A percentile compares a stretch with the other conserved stretches of the same genome.
Evolutionary conservation across 2,113 vertebrate genomes (phyloP).

Genomic region (Erythrolamprus reginae): DNA sequence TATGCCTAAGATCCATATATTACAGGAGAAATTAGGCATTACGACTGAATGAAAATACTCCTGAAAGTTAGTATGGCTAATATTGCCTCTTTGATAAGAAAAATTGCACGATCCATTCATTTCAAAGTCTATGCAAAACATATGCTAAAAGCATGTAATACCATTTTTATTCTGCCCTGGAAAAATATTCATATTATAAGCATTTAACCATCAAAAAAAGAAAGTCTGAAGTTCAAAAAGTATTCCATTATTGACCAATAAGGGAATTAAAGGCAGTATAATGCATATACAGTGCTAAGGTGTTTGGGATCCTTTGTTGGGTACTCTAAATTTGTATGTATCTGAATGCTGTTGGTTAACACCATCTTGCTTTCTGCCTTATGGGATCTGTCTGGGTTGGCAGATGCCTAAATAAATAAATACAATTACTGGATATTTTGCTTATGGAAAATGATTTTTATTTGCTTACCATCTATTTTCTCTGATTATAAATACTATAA

Average conservation of each 20-base stretch:
- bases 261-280: not conserved
- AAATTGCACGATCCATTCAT: not conserved
- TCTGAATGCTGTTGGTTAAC: not conserved
- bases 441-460: not conserved
- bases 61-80: not conserved
- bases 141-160: not conserved
- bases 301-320: not conserved
- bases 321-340: not conserved
- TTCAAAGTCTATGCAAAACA: not conserved
- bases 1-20: not conserved
- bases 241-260: too few species aligned
- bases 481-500: not conserved
- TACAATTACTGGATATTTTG: not conserved
- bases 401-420: not conserved
- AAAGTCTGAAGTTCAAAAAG: not conserved
- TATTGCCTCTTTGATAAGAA: not conserved
- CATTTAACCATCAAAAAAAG: not conserved
- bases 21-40: not conserved
- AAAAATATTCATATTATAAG: not conserved
- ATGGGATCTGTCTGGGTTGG: not conserved
- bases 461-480: not conserved
- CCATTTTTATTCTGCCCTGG: not conserved
- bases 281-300: not conserved
- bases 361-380: not conserved
- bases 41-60: not conserved